Evolutionary conservation across 2,113 vertebrate genomes (phyloP).

Genomic region (Crotalus horridus): DNA sequence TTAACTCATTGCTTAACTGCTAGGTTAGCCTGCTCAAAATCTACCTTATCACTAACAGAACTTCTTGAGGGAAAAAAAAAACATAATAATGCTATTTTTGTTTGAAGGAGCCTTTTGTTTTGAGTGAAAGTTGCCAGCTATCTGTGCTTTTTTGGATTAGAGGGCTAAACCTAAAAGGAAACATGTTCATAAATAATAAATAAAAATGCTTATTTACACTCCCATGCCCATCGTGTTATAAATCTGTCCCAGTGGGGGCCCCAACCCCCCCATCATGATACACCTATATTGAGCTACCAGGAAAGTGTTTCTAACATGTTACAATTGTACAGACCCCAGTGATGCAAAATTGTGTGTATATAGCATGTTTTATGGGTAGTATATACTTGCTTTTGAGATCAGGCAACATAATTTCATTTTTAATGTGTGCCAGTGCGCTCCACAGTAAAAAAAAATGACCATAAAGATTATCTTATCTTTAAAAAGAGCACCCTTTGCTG

Average conservation of each 20-base stretch:
- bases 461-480: not conserved
- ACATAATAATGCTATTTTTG: not conserved
- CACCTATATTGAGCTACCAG: not conserved
- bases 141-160: not conserved
- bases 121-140: not conserved
- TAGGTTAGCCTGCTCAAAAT: not conserved
- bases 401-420: not conserved
- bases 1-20: not conserved
- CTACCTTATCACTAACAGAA: not conserved
- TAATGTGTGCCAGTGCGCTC: not conserved
- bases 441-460: not conserved
- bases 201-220: not conserved
- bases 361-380: not conserved
- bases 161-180: not conserved
- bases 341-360: not conserved
- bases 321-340: not conserved
- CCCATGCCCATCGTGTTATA: not conserved
- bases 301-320: not conserved
- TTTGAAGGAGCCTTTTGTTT: not conserved
- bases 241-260: not conserved
- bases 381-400: not conserved
- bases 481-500: not conserved
- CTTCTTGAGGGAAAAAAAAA: not conserved
- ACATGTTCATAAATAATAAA: not conserved
- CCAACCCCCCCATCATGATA: not conserved